Base-by-base conservation (phyloP, 2,888 invertebrate genomes). In the Polymixis flavicincta region DNA sequence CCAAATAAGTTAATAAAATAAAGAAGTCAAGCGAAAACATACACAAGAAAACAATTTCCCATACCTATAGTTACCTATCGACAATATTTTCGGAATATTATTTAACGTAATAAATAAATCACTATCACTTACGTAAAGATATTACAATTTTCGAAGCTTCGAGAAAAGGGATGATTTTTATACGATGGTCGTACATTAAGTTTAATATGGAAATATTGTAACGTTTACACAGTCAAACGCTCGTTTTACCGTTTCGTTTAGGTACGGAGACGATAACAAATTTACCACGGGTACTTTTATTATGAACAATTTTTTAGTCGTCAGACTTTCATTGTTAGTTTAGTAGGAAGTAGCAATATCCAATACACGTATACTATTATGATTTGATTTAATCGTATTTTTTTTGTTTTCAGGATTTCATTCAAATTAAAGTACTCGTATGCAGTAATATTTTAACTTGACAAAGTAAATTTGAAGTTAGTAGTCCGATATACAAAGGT, bases 1-100 rank as follows among this genome's bases (percentile, higher is more conserved):
- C 84, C 88, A 88, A 93, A 93, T 95, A 95, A 94, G 93, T 94
- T 94, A 95, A 90, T 92, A 92, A 92, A 92, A 93, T 92, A 93
- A 94, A 93, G 91, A 93, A 92, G 89, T 90, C 92, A 95, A 94
- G 93, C 94, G 83, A 92, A 93, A 91, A 92, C 91, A 89, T 90
- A 92, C 92, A 91, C 90, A 91, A 89, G 90, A 90, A 92, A 90
- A 89, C 88, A 89, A 87, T n/a, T 88, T 89, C 88, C 89, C 87
- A 86, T 87, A 85, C 82, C 84, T 85, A 83, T 75, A 81, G 65
- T 74, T 71, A 82, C 67, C 73, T 87, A 85, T 74, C 69, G 71
- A 84, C 61, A 61, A 67, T 67, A 69, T 73, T 85, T 83, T 82
- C 76, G 71, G 75, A 84, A 80, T 85, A 83, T 71, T 83, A 84